Base-by-base conservation (phyloP, 2,888 invertebrate genomes). In the Ceramica pisi region DNA sequence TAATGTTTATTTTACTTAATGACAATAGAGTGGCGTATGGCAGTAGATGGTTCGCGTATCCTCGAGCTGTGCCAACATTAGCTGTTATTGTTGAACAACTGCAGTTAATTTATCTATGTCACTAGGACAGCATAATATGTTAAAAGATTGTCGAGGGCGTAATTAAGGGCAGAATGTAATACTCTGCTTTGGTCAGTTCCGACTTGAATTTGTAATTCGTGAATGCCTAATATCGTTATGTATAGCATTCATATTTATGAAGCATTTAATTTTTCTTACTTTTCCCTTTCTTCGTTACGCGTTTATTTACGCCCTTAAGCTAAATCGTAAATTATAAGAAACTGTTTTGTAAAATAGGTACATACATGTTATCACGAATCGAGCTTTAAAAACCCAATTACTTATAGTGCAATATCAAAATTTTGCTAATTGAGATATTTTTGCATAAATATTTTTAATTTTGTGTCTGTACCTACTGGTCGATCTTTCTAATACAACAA, bases 371-470 rank as follows among this genome's bases (percentile, higher is more conserved):
- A 84, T 86, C 80, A 82, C 68, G 80, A 87, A 87, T 78, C 80
- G 87, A 87, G 86, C 86, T 87, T 87, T 84, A 84, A 85, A 77
- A 72, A 78, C 51, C 71, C 78, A 81, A 78, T 81, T 80, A 85
- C 69, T 74, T 75, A 78, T 79, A 83, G 86, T 85, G 86, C 86
- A 86, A 86, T 86, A 84, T 81, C 71, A 80, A 78, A 76, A 71
- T 67, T 73, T 78, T 74, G 71, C 70, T 69, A 76, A 66, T 75
- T 51, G 64, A 74, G 56, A 76, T 78, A 80, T 76, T 75, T 75
- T 83, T 76, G 78, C 81, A 83, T 63, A 41, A 67, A 71, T 70
- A 65, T 75, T 68, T 78, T 70, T 70, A 56, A 26, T 67, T 82
- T 68, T 66, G 67, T 75, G 64, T 70, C 68, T 65, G 60, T 72